Percentiles rank a stretch among this genome's conserved stretches.
Conservation (phyloP, 2,888 invertebrate genomes). For the Corbicula japonica region DNA sequence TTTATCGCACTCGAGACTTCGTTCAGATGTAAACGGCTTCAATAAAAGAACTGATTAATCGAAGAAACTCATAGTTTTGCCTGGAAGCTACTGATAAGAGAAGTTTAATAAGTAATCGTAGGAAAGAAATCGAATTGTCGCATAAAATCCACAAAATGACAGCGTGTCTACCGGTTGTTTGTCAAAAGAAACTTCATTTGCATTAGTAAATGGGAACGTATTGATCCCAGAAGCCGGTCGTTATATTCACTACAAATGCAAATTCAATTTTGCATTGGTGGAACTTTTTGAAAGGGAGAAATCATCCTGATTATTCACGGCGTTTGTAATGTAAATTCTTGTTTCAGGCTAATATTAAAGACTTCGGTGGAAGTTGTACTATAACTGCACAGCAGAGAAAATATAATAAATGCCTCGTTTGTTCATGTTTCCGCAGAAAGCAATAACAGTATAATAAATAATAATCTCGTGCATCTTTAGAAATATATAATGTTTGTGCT, state of each 20-base stretch:
- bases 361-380: background rate
- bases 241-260: conserved; percentile 41
- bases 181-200: conserved; percentile 44
- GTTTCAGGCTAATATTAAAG: background rate
- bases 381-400: background rate
- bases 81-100: conserved; percentile 3
- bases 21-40: too few relatives aligned
- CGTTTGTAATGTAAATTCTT: conserved; percentile 22
- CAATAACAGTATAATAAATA: background rate
- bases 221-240: conserved; percentile 25
- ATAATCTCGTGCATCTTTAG: background rate
- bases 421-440: background rate
- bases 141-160: conserved; percentile 35
- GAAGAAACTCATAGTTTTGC: background rate
- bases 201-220: conserved; percentile 43
- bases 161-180: conserved; percentile 24
- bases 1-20: too few relatives aligned
- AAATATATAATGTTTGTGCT: background rate
- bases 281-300: conserved; percentile 30
- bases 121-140: conserved; percentile 32
- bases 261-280: conserved; percentile 26
- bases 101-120: conserved; percentile 24
- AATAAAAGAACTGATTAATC: background rate
- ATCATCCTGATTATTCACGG: conserved; percentile 14
- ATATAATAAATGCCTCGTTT: background rate